phyloP scores from a whole-genome alignment of 2,888 invertebrate species.

The Maniola hyperantus region DNA sequence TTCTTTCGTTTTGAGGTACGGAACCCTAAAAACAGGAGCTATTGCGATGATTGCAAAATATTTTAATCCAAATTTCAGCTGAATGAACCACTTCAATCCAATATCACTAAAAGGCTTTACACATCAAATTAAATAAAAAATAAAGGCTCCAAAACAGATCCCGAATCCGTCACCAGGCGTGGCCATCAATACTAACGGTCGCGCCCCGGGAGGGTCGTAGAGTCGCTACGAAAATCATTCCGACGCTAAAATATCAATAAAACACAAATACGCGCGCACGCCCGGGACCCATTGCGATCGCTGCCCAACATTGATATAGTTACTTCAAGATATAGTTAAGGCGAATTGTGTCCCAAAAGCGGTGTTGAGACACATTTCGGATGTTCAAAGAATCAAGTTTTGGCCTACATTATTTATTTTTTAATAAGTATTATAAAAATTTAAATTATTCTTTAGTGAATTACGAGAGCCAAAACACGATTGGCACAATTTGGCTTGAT shows the following conservation, averaged over 20 bases:
- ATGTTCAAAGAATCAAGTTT: too few relatives aligned
- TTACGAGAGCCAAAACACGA: too few relatives aligned
- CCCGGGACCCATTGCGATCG: conserved; percentile 63
- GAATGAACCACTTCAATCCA: not conserved
- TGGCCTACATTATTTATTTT: too few relatives aligned
- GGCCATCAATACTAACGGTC: conserved; percentile 72
- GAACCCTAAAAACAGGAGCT: not conserved
- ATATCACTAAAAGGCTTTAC: not conserved
- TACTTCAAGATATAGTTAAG: not conserved
- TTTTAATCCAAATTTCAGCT: not conserved
- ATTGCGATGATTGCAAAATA: too few relatives aligned
- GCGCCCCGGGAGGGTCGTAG: conserved; percentile 69
- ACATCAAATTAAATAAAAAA: conserved; percentile 22
- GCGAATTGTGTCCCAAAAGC: too few relatives aligned
- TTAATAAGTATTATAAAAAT: too few relatives aligned
- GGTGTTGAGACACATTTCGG: too few relatives aligned
- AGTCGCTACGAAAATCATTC: conserved; percentile 77
- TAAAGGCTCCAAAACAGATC: conserved; percentile 12
- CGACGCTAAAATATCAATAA: conserved; percentile 80
- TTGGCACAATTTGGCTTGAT: too few relatives aligned
- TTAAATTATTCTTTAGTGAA: too few relatives aligned
- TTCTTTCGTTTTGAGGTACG: too few relatives aligned
- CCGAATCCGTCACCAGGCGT: conserved; percentile 53
- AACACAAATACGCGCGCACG: conserved; percentile 62
- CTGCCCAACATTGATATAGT: conserved; percentile 30